These are phyloP conservation scores for Falco punctatus DNA, from an alignment of 2,113 vertebrate genomes.

Conservation along the genomic window DNA sequence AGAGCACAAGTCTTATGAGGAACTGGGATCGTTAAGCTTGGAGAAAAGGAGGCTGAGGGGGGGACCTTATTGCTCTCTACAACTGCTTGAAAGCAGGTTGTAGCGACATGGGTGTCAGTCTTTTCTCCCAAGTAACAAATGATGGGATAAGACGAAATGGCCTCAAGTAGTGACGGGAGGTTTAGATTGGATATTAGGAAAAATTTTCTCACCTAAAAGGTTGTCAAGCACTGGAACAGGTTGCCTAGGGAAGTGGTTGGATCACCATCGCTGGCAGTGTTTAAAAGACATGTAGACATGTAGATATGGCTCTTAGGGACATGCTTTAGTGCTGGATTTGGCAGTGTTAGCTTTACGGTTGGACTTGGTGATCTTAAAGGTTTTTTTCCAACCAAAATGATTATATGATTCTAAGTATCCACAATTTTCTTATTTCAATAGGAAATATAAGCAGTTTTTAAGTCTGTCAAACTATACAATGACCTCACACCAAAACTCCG, in stretches of 20 bases:
- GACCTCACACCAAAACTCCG: not conserved
- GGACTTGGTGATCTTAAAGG: not conserved
- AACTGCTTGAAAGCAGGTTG: too few species aligned
- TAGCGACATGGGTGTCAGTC: too few species aligned
- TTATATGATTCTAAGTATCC: not conserved
- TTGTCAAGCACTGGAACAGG: not conserved
- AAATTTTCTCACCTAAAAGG: not conserved
- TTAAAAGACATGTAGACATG: not conserved
- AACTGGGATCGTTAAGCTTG: not conserved
- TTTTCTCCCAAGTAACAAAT: too few species aligned
- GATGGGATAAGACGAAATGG: not conserved
- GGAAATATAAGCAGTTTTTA: not conserved
- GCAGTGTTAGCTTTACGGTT: not conserved
- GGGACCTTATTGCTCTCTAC: too few species aligned
- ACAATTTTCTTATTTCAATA: not conserved
- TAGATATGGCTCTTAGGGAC: not conserved
- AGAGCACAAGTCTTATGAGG: not conserved
- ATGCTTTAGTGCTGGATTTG: too few species aligned
- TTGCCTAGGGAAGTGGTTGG: not conserved
- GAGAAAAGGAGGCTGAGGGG: not conserved
- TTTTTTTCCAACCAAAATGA: not conserved
- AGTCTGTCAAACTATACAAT: not conserved
- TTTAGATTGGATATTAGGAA: not conserved
- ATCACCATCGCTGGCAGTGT: too few species aligned
- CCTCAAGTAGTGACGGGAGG: not conserved